A percentile compares a stretch with the other conserved stretches of the same genome.
Evolutionary conservation across 2,113 vertebrate species (phyloP).

Genomic region (Triplophysa rosa): DNA sequence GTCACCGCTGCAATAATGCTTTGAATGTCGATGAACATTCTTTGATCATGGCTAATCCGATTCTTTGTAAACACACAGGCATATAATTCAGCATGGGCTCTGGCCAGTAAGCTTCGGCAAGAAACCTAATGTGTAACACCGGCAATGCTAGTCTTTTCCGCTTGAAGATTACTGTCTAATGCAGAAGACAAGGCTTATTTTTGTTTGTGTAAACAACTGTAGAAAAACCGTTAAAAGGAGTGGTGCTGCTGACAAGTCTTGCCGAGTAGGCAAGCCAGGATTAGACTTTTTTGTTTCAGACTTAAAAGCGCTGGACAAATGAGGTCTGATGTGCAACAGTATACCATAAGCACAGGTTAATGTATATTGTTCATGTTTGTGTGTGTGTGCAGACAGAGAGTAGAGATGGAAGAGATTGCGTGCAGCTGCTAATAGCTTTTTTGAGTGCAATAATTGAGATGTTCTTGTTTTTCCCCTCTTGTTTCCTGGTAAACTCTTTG

Average conservation of each 20-base stretch:
- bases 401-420: not conserved
- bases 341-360: not conserved
- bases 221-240: not conserved
- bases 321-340: slow-evolving; percentile 10
- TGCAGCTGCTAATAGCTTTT: not conserved
- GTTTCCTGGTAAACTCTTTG: slow-evolving; percentile 25
- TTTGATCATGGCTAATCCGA: slow-evolving; percentile 27
- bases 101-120: slow-evolving; percentile 10
- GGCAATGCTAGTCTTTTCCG: slow-evolving; percentile 5
- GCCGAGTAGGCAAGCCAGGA: not conserved
- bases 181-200: slow-evolving; percentile 18
- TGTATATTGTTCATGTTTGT: not conserved
- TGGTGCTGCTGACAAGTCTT: not conserved
- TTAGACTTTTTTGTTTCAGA: not conserved
- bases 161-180: slow-evolving; percentile 17
- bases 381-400: not conserved
- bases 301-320: not conserved
- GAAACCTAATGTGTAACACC: slow-evolving; percentile 2
- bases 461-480: slow-evolving; percentile 4
- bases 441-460: slow-evolving; percentile 5
- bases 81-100: not conserved
- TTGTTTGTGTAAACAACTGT: slow-evolving; percentile 11
- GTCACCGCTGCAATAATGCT: not conserved
- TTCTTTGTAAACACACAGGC: not conserved
- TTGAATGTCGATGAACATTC: slow-evolving; percentile 5